These are phyloP conservation scores for Etheostoma cragini DNA, from an alignment of 2,113 vertebrate genomes.

Conservation along the genomic window DNA sequence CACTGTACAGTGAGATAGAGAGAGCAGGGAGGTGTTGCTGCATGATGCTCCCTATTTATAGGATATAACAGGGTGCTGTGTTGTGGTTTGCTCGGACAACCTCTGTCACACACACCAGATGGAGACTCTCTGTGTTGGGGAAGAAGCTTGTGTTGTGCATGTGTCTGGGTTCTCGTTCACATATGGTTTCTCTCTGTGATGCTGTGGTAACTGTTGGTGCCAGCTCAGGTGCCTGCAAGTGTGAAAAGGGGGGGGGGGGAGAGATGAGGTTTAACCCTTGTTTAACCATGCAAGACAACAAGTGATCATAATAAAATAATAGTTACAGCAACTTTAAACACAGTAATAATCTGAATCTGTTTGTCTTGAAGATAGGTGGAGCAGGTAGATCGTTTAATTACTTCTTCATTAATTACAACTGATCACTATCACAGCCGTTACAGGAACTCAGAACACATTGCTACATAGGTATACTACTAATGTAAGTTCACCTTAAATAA, in stretches of 20 bases:
- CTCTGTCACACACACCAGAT: slow-evolving; percentile 63
- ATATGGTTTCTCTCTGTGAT: slow-evolving; percentile 71
- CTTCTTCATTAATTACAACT: background rate
- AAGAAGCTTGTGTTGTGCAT: slow-evolving; percentile 30
- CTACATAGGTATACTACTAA: background rate
- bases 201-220: slow-evolving; percentile 56
- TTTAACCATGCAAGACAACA: background rate
- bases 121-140: slow-evolving; percentile 46
- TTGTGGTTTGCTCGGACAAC: slow-evolving; percentile 50
- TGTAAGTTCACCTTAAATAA: background rate
- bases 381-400: background rate
- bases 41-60: slow-evolving; percentile 64
- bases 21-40: slow-evolving; percentile 36
- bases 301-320: background rate
- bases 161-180: slow-evolving; percentile 37
- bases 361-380: background rate
- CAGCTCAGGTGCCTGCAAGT: slow-evolving; percentile 66
- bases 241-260: slow-evolving; percentile 8
- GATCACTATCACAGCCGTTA: background rate
- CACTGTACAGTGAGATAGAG: slow-evolving; percentile 4
- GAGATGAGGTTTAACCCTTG: slow-evolving; percentile 26
- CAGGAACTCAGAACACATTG: background rate
- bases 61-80: slow-evolving; percentile 39
- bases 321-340: background rate
- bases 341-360: background rate